These are phyloP conservation scores for Vulpes vulpes DNA, from an alignment of 2,113 vertebrate genomes.

Conservation along the genomic window DNA sequence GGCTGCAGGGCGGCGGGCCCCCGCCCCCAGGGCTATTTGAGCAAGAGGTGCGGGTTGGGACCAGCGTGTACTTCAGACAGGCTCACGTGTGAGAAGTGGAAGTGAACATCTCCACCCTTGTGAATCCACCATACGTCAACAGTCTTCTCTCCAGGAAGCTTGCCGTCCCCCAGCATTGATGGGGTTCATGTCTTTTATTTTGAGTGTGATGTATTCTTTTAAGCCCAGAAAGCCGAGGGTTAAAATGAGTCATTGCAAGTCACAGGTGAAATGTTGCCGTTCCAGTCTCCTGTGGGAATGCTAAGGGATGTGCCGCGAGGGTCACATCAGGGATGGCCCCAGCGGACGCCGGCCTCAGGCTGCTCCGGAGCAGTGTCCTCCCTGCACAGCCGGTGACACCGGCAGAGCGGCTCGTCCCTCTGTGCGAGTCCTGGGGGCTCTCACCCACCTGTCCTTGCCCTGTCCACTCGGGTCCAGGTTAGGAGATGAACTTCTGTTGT, in stretches of 20 bases:
- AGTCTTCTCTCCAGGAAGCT: not conserved
- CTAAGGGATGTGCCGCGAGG: not conserved
- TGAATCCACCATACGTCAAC: not conserved
- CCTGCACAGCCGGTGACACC: not conserved
- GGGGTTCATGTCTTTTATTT: not conserved
- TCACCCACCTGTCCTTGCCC: not conserved
- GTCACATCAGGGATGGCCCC: not conserved
- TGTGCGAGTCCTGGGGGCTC: not conserved
- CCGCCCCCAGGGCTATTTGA: no score
- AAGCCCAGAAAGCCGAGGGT: not conserved
- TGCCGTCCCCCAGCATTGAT: not conserved
- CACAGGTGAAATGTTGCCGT: not conserved
- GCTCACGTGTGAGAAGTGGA: not conserved
- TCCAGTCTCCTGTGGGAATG: not conserved
- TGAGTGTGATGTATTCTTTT: not conserved
- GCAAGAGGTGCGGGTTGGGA: no score
- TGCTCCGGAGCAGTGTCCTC: not conserved
- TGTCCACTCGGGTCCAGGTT: not conserved
- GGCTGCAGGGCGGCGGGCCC: not conserved
- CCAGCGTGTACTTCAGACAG: rapidly evolving
- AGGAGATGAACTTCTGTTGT: not conserved
- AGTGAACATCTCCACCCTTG: not conserved
- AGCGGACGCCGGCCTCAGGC: not conserved
- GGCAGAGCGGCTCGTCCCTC: not conserved
- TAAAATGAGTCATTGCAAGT: not conserved